Evolutionary conservation across 2,113 vertebrate genomes (phyloP).

Genomic region (Nerophis lumbriciformis): DNA sequence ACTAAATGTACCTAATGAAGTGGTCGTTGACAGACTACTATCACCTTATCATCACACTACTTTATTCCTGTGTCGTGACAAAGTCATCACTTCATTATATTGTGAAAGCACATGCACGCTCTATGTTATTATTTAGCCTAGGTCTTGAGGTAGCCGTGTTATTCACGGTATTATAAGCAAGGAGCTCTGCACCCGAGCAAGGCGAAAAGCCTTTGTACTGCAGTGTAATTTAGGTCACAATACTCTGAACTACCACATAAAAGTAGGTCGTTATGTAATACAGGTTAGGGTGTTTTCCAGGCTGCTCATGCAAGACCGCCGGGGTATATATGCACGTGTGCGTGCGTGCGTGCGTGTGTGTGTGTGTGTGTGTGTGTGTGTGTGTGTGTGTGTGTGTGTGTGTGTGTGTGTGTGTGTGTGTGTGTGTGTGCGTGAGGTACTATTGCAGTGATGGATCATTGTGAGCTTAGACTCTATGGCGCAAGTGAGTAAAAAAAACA

Average conservation of each 20-base stretch:
- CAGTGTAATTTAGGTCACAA: constrained; percentile 50
- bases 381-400: no score
- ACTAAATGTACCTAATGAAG: no score
- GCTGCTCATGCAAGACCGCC: constrained; percentile 42
- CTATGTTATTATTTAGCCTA: neutral
- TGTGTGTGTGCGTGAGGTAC: constrained; percentile 27
- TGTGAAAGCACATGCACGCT: neutral
- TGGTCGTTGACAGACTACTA: no score
- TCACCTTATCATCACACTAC: no score
- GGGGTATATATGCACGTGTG: constrained; percentile 6
- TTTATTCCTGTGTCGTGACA: no score
- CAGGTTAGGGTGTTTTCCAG: constrained; percentile 64
- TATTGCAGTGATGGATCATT: no score
- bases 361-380: no score
- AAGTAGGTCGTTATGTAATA: constrained; percentile 59
- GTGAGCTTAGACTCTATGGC: no score
- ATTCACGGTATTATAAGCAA: constrained; percentile 10
- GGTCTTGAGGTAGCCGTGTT: constrained; percentile 3
- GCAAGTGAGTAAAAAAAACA: no score
- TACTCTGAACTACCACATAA: constrained; percentile 28
- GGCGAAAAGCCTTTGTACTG: constrained; percentile 22
- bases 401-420: no score
- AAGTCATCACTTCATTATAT: no score
- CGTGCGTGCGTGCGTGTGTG: constrained; percentile 9
- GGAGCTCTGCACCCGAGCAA: constrained; percentile 12